Evolutionary conservation across 2,113 vertebrate genomes (phyloP).

Genomic region (Pyxicephalus adspersus): DNA sequence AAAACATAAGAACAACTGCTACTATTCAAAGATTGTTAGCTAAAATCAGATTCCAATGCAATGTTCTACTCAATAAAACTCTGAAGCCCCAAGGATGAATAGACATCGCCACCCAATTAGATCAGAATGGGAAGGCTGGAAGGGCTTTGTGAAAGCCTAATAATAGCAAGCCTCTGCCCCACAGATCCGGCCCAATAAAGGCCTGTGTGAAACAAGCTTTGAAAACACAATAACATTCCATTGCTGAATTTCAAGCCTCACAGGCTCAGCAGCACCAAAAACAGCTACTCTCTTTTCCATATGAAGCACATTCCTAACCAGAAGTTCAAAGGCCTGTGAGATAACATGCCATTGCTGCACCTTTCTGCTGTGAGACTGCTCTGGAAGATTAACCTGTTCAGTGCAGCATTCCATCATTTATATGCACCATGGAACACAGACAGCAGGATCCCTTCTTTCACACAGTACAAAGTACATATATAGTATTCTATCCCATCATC

Average conservation of each 20-base stretch:
- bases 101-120: constrained; percentile 63
- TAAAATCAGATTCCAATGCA: constrained; percentile 46
- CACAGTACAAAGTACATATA: background rate
- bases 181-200: constrained; percentile 66
- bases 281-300: constrained; percentile 74
- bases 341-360: constrained; percentile 68
- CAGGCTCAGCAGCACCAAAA: constrained; percentile 71
- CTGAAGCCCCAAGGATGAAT: constrained; percentile 51
- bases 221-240: constrained; percentile 79
- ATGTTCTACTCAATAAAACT: constrained; percentile 44
- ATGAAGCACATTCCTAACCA: constrained; percentile 76
- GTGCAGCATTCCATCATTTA: background rate
- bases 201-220: constrained; percentile 70
- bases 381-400: constrained; percentile 30
- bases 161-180: constrained; percentile 67
- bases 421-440: background rate
- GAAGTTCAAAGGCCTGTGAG: constrained; percentile 76
- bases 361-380: constrained; percentile 48
- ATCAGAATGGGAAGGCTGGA: constrained; percentile 65
- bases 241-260: constrained; percentile 69
- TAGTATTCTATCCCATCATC: too few species aligned
- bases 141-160: constrained; percentile 64
- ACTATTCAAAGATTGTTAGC: constrained; percentile 34
- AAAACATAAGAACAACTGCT: background rate
- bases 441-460: background rate